These are phyloP conservation scores for Hypanus sabinus DNA, from an alignment of 2,113 vertebrate species.

Conservation along the genomic window DNA sequence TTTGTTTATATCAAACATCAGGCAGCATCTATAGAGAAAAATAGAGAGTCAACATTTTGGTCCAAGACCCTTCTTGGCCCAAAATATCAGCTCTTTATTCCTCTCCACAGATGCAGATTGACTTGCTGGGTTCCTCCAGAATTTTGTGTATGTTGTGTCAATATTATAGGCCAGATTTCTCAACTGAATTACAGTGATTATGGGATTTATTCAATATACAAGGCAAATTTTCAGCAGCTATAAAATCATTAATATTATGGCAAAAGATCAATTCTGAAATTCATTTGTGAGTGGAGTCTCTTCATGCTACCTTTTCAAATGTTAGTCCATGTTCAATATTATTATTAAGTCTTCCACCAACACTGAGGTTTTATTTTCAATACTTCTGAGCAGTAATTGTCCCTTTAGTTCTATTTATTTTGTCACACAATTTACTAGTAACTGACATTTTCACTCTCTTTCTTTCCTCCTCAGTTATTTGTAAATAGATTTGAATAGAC, in stretches of 20 bases:
- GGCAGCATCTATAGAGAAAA: no score
- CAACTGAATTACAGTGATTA: background rate
- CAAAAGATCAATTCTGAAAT: background rate
- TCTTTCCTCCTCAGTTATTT: background rate
- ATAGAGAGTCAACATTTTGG: no score
- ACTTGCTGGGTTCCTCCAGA: no score
- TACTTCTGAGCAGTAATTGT: background rate
- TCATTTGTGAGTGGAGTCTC: background rate
- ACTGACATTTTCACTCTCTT: background rate
- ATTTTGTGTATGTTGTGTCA: no score
- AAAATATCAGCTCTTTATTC: no score
- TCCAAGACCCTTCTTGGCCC: no score
- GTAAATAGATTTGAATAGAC: background rate
- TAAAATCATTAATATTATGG: background rate
- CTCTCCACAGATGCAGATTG: no score
- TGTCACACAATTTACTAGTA: background rate
- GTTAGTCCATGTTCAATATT: background rate
- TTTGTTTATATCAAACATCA: no score
- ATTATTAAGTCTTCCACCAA: background rate
- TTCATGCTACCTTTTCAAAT: background rate
- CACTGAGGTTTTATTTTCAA: background rate
- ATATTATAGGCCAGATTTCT: background rate
- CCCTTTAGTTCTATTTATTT: background rate
- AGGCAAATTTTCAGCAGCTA: background rate
- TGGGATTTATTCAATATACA: background rate